These are phyloP conservation scores for Antheraea yamamai DNA, from an alignment of 2,888 invertebrate genomes.

Conservation along the genomic window DNA sequence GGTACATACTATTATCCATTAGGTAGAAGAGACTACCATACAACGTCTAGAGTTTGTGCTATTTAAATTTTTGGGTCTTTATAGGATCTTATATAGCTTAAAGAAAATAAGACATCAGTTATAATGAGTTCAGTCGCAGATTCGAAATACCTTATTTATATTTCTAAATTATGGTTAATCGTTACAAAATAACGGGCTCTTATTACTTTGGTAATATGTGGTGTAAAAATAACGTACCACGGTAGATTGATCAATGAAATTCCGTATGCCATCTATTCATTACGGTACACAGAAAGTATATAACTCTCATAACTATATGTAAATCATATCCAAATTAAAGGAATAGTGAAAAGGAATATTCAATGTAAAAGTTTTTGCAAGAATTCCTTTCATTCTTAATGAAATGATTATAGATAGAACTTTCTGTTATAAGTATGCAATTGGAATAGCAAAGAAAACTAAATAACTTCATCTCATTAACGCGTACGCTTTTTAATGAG, in stretches of 20 bases:
- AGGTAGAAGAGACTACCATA: too few species aligned
- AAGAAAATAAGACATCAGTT: not conserved
- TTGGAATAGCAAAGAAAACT: not conserved
- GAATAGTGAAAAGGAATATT: not conserved
- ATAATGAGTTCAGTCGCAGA: not conserved
- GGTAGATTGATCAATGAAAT: not conserved
- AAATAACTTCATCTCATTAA: conserved; percentile 17
- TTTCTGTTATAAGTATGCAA: not conserved
- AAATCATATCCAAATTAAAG: not conserved
- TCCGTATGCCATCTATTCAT: not conserved
- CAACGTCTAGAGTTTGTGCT: too few species aligned
- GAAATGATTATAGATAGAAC: not conserved
- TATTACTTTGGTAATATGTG: not conserved
- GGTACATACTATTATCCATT: too few species aligned
- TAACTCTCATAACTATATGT: not conserved
- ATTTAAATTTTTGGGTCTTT: too few species aligned
- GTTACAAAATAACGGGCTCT: not conserved
- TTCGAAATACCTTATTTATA: not conserved
- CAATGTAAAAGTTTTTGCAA: not conserved
- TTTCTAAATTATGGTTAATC: too few species aligned
- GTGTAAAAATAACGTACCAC: not conserved
- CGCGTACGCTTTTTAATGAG: conserved; percentile 24
- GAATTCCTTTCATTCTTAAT: not conserved
- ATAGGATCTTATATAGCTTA: too few species aligned
- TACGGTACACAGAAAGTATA: not conserved